Percentiles rank a stretch among this genome's conserved stretches.
Evolutionary conservation across 2,888 invertebrate species (phyloP).

Genomic region (Hirtodrosophila alboralis): DNA sequence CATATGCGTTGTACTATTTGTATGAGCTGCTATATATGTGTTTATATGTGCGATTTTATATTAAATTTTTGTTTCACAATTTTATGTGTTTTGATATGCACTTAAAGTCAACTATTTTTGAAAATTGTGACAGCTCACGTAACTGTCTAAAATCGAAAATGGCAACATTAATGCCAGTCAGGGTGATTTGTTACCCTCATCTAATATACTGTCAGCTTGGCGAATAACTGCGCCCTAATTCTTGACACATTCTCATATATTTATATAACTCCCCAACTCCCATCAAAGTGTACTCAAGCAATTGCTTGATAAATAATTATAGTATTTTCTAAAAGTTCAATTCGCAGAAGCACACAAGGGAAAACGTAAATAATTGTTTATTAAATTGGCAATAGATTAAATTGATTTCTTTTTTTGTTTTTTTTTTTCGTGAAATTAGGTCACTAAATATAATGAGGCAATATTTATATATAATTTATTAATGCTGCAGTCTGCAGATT

Average conservation of each 20-base stretch:
- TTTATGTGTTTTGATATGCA: constrained; percentile 20
- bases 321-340: constrained; percentile 8
- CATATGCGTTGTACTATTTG: constrained; percentile 16
- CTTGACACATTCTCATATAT: neutral
- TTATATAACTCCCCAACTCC: constrained; percentile 5
- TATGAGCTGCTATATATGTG: constrained; percentile 7
- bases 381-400: constrained; percentile 6
- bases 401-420: no score
- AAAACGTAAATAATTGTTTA: constrained; percentile 20
- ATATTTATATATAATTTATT: neutral
- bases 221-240: constrained; percentile 2
- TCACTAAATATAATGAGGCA: neutral
- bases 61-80: constrained; percentile 5
- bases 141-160: constrained; percentile 17
- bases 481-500: no score
- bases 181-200: constrained; percentile 22
- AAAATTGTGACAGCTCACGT: constrained; percentile 47
- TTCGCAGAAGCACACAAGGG: constrained; percentile 20
- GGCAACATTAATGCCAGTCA: constrained; percentile 3
- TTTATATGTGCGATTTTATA: constrained; percentile 13
- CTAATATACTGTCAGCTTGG: constrained; percentile 8
- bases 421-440: no score
- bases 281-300: constrained; percentile 21
- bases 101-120: constrained; percentile 7
- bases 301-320: constrained; percentile 28